A percentile compares a stretch with the other conserved stretches of the same genome.
Evolutionary conservation across 1,140 invertebrate genomes (phyloP).

Genomic region (Conus betulinus): DNA sequence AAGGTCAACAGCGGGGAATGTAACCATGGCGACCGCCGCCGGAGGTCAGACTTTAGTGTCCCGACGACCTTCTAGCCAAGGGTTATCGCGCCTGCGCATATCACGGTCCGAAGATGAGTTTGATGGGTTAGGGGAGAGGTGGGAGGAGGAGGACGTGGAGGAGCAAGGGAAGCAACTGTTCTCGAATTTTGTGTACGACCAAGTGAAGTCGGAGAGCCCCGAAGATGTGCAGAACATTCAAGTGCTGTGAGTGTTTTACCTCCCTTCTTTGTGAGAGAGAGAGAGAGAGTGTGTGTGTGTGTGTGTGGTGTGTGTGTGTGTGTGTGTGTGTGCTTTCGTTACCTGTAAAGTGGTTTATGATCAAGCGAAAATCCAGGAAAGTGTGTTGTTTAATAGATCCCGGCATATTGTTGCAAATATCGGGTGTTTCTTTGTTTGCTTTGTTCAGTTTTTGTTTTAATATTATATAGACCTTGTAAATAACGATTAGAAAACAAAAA

Average conservation of each 20-base stretch:
- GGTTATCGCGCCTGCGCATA: conserved; percentile 14
- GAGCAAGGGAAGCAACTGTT: conserved; percentile 23
- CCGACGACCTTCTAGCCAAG: conserved; percentile 16
- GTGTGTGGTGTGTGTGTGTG: conserved; percentile 27
- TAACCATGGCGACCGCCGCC: neutral
- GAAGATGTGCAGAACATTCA: neutral
- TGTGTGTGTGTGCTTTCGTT: neutral
- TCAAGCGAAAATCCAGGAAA: too few species aligned
- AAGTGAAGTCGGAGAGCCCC: neutral
- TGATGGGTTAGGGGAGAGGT: neutral
- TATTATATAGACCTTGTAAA: too few species aligned
- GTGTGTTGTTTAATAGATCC: too few species aligned
- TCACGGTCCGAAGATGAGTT: neutral
- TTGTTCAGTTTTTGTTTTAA: too few species aligned
- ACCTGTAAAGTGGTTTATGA: too few species aligned
- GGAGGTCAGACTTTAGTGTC: conserved; percentile 3
- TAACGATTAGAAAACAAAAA: too few species aligned
- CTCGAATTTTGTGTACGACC: conserved; percentile 12
- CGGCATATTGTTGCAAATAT: too few species aligned
- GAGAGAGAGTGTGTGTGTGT: neutral
- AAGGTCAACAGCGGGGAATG: conserved; percentile 1
- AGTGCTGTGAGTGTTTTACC: neutral
- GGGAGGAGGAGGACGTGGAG: conserved; percentile 22
- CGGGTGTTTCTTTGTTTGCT: too few species aligned
- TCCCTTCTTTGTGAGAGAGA: neutral